Conservation (phyloP, 1,140 invertebrate genomes). For the Drosophila nigromelanica region DNA sequence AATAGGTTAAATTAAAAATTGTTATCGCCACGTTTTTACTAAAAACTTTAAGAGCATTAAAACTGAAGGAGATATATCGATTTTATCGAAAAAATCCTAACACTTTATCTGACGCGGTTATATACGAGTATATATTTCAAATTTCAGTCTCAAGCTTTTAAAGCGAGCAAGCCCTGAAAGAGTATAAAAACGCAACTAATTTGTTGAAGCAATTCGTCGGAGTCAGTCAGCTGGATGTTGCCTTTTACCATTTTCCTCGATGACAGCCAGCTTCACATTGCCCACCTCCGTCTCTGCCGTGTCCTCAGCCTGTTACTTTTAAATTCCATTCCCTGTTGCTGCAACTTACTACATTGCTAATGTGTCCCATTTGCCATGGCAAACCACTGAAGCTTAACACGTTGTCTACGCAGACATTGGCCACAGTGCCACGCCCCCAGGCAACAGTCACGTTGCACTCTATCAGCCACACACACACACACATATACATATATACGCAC, state of each 20-base stretch:
- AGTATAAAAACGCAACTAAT: neutral
- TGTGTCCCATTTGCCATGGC: conserved; percentile 80
- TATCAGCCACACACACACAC: conserved; percentile 2
- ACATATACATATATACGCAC: too few relatives aligned
- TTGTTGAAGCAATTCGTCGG: too few relatives aligned
- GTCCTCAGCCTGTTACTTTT: neutral
- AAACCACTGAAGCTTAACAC: conserved; percentile 81
- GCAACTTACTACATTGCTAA: conserved; percentile 71
- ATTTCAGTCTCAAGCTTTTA: too few relatives aligned
- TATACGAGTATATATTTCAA: too few relatives aligned
- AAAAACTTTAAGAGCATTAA: too few relatives aligned
- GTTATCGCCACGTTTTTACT: too few relatives aligned
- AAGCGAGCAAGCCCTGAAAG: too few relatives aligned
- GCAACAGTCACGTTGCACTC: conserved; percentile 24
- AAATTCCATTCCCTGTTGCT: conserved; percentile 15
- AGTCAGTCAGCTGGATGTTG: conserved; percentile 2
- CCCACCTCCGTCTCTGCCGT: neutral
- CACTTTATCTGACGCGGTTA: neutral
- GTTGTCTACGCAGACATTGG: conserved; percentile 75
- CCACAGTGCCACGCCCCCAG: conserved; percentile 45
- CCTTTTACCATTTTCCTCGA: neutral
- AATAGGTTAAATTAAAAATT: too few relatives aligned
- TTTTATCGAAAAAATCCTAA: neutral
- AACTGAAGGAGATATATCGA: too few relatives aligned
- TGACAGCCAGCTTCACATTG: neutral